Evolutionary conservation across 2,888 invertebrate genomes (phyloP).

Genomic region (Octonoba sinensis): DNA sequence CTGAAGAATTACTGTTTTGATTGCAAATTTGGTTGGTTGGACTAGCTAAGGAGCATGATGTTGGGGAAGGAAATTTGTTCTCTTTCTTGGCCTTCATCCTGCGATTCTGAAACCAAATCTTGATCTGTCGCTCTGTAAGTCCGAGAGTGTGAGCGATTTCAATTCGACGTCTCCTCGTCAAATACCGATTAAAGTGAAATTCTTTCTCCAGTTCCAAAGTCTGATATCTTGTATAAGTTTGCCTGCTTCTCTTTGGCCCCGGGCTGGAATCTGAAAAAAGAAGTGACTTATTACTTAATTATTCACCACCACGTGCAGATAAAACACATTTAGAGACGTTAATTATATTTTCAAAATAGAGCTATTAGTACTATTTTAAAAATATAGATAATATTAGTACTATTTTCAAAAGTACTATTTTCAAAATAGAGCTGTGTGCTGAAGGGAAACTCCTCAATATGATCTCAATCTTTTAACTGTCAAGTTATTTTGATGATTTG

Average conservation of each 20-base stretch:
- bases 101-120: constrained; percentile 59
- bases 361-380: too few relatives aligned
- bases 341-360: too few relatives aligned
- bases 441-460: too few relatives aligned
- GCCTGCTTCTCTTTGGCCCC: constrained; percentile 46
- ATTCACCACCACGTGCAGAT: too few relatives aligned
- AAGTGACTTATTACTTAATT: too few relatives aligned
- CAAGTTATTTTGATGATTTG: too few relatives aligned
- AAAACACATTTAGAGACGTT: too few relatives aligned
- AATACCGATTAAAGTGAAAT: constrained; percentile 51
- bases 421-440: too few relatives aligned
- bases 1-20: constrained; percentile 50
- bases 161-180: constrained; percentile 43
- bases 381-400: too few relatives aligned
- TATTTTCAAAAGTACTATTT: too few relatives aligned
- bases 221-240: constrained; percentile 51
- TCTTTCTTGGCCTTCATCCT: constrained; percentile 59
- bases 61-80: constrained; percentile 33
- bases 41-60: constrained; percentile 30
- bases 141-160: constrained; percentile 49
- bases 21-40: constrained; percentile 24
- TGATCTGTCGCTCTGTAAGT: constrained; percentile 54
- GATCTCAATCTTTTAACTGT: too few relatives aligned
- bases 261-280: constrained; percentile 22
- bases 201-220: constrained; percentile 59